Conservation (phyloP, 2,113 vertebrate genomes). For the Edolisoma coerulescens region DNA sequence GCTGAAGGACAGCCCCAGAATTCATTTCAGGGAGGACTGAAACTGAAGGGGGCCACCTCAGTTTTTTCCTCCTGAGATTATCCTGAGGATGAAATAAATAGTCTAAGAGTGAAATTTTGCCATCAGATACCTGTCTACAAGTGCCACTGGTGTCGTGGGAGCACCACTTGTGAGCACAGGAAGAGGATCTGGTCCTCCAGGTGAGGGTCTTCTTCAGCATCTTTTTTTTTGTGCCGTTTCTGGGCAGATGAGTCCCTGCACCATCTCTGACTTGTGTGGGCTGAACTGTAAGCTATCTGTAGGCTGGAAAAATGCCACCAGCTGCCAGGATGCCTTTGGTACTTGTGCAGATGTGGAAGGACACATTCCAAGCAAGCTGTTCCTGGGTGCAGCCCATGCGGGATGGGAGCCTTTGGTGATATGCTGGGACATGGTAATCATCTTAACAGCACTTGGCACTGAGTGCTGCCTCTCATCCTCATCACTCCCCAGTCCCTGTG, state of each 20-base stretch:
- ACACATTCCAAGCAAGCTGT: neutral
- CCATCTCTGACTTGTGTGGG: neutral
- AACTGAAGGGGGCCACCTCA: neutral
- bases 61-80: neutral
- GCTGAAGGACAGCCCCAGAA: neutral
- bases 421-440: neutral
- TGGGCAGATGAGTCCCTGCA: neutral
- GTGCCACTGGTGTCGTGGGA: neutral
- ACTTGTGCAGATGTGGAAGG: neutral
- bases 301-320: neutral
- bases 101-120: neutral
- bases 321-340: neutral
- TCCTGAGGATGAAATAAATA: neutral
- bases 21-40: neutral
- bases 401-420: neutral
- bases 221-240: neutral
- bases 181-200: neutral
- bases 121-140: neutral
- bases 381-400: neutral
- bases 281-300: neutral
- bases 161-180: accelerated
- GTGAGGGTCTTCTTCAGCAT: neutral
- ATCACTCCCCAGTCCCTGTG: neutral
- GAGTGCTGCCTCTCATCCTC: neutral
- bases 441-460: neutral